Base-by-base conservation (phyloP, 1,140 invertebrate species). In the Cotesia glomerata region DNA sequence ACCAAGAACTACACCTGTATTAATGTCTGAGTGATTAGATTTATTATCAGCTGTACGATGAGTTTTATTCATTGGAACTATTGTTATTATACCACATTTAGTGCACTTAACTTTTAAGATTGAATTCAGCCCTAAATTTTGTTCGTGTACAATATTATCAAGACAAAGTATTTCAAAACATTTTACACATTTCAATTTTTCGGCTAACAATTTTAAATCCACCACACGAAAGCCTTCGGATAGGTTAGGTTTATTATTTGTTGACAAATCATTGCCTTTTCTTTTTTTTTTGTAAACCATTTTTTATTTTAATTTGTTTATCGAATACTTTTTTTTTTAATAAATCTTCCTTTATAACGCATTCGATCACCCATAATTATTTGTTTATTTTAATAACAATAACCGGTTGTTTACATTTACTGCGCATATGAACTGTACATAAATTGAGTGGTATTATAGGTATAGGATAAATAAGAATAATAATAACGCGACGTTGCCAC, bases 81-180 rank as follows among this genome's bases (percentile, higher is more conserved):
- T n/a, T n/a, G n/a, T n/a, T 8, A 26, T 34, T 1, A 11, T 11
- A 35, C 14, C 9, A 52, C 69, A 71, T 32, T 63, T 51, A 5
- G 1, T 18, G 39, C 69, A 71, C 18, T 51, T 45, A 11, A 71
- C 59, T 0, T 3, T 32, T 16, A 71, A 54, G 18, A 49, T 14
- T 26, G 69, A 71, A 35, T 71, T 63, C 9, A 71, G 14, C 7
- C 59, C 69, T 11, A 63, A 35, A 49, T 34, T 32, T 18, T 52
- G 62, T 63, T 71, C 69, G 3, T 49, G 34, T 5, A 63, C 59
- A n/a, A 71, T 63, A 26, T 51, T 71, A 13, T 71, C 58, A 2
- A 71, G 49, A 1, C 4, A 63, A 26, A 71, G 69, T 8, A 18
- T 11, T 71, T 71, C 4, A 13, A 16, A 34, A 61, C 61, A 70